Evolutionary conservation across 2,797 vertebrate species (phyloP).

Genomic region (Salarias fasciatus): DNA sequence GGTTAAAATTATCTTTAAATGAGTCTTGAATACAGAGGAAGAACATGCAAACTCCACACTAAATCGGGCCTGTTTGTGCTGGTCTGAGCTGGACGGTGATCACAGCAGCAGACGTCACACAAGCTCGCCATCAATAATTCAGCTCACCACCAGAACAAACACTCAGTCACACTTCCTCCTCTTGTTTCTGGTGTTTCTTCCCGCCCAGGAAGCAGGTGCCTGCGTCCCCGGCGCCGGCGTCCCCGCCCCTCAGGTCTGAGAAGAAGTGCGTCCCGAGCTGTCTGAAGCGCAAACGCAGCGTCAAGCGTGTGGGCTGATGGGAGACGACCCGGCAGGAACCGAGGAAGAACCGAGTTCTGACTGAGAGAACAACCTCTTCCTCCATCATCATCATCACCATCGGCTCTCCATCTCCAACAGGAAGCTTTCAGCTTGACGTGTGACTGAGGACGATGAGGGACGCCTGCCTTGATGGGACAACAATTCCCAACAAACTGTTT

Average conservation of each 20-base stretch:
- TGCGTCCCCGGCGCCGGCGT: slow-evolving; percentile 36
- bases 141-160: slow-evolving; percentile 37
- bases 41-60: too few species aligned
- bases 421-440: not conserved
- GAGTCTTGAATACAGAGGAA: too few species aligned
- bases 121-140: slow-evolving; percentile 60
- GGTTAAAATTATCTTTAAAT: too few species aligned
- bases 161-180: slow-evolving; percentile 57
- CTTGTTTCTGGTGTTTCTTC: slow-evolving; percentile 57
- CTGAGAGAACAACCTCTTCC: not conserved
- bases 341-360: not conserved
- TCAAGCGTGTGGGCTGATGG: slow-evolving; percentile 72
- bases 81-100: slow-evolving; percentile 32
- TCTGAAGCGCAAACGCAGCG: slow-evolving; percentile 71
- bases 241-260: slow-evolving; percentile 63
- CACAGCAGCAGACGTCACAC: slow-evolving; percentile 34
- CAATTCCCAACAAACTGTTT: not conserved
- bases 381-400: not conserved
- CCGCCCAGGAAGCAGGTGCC: slow-evolving; percentile 75
- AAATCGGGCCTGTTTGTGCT: slow-evolving; percentile 10
- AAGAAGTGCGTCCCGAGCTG: slow-evolving; percentile 72
- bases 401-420: too few species aligned
- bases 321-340: slow-evolving; percentile 8
- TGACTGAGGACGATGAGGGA: slow-evolving; percentile 11
- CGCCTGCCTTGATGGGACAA: not conserved